Evolutionary conservation across 2,797 vertebrate species (phyloP), one percentile per base, ranked within the genome.

Genomic region (Platalea minor): DNA sequence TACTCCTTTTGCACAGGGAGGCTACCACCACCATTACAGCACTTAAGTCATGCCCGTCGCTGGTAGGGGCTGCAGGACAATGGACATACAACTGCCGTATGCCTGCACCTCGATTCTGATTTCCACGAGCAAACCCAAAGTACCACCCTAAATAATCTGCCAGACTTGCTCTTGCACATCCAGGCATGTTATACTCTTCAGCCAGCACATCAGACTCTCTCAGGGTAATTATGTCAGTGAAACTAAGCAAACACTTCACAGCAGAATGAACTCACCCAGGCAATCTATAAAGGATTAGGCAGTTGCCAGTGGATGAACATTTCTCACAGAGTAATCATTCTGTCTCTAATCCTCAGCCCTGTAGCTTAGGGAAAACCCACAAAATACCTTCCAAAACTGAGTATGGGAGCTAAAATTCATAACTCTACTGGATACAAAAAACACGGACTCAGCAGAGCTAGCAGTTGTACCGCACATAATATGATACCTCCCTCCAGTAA

Each of bases 201-300:
- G 45, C 37, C 80, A 90, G 73, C 73, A 65, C 54, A 77, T 90
- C 73, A 91, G 88, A 84, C 3, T 7, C 14, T 68, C 75, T 88
- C 64, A 43, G 90, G 17, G 28, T 86, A 94, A 93, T 95, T 68
- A 75, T 86, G 69, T 61, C 76, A 80, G 76, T 67, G 92, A 93
- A 95, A 78, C 59, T 78, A 74, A 77, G 85, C 82, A 94, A 95
- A 95, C 83, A 84, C 57, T 91, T 93, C 83, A 84, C 74, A 93
- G 73, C 29, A 85, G 83, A 94, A 90, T 91, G 93, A 91, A 90
- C 83, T 93, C 80, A 90, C 77, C 29, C 80, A 59, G 39, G 73
- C 80, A 86, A 86, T 94, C 90, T 88, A 88, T 78, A 84, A 88
- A 84, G 88, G 73, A 94, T 90, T 90, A 88, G 28, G 54, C 35